phyloP scores from a whole-genome alignment of 2,888 invertebrate genomes.

The Apantesis nais region DNA sequence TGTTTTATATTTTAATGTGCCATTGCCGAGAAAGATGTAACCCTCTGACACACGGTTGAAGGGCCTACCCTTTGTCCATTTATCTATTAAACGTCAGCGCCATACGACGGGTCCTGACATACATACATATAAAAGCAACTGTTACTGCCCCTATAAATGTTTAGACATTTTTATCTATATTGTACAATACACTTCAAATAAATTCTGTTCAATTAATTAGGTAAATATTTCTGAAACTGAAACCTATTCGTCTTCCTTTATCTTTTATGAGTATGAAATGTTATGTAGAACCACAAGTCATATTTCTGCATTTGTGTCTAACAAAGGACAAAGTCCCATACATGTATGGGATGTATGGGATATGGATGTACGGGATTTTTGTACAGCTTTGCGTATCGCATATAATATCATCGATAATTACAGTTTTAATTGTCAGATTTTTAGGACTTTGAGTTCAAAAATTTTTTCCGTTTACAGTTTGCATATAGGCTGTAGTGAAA shows the following conservation, averaged over 20 bases:
- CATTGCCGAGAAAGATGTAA: slow-evolving; percentile 6
- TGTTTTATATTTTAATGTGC: slow-evolving; percentile 3
- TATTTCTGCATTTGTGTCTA: not conserved
- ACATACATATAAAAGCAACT: slow-evolving; percentile 12
- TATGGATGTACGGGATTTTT: no score
- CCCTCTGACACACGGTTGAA: slow-evolving; percentile 22
- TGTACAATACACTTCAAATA: not conserved
- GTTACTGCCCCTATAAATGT: slow-evolving; percentile 7
- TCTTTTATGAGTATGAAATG: no score
- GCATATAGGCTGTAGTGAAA: no score
- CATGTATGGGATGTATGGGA: no score
- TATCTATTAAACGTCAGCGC: slow-evolving; percentile 30
- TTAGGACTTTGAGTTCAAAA: no score
- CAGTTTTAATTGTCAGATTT: no score
- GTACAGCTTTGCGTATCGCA: no score
- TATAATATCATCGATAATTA: no score
- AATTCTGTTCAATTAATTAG: not conserved
- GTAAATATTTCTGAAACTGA: not conserved
- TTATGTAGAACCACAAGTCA: not conserved
- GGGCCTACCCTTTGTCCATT: slow-evolving; percentile 28
- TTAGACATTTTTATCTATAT: not conserved
- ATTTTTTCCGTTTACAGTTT: no score
- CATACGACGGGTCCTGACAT: slow-evolving; percentile 11
- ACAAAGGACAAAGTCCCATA: no score
- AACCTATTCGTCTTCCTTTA: not conserved